Conservation (phyloP, 1,140 invertebrate species). For the Pararge aegeria region DNA sequence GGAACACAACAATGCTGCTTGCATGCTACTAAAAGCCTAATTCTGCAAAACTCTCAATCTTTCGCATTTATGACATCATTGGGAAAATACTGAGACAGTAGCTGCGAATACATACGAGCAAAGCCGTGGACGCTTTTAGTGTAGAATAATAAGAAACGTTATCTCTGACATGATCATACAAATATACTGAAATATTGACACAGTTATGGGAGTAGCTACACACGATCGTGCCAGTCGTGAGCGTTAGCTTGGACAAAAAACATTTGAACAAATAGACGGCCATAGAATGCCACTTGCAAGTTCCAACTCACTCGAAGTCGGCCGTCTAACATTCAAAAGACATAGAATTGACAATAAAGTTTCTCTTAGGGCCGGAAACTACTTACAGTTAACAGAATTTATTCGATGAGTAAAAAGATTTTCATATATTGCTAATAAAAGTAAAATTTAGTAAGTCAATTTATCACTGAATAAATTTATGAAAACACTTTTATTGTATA, state of each 20-base stretch:
- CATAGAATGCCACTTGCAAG: constrained; percentile 1
- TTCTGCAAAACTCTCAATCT: no score
- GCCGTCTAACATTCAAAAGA: constrained; percentile 22
- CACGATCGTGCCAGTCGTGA: constrained; percentile 14
- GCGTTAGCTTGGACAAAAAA: constrained; percentile 23
- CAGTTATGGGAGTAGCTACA: constrained; percentile 19
- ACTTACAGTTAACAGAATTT: background rate
- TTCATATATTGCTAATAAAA: background rate
- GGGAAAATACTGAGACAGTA: no score
- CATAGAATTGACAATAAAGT: constrained; percentile 26
- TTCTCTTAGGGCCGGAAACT: constrained; percentile 29
- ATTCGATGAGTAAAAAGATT: background rate
- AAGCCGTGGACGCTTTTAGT: no score
- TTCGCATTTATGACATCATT: no score
- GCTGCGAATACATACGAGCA: no score
- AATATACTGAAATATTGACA: constrained; percentile 27
- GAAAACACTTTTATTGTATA: no score
- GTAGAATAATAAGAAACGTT: constrained; percentile 13
- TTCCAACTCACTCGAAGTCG: constrained; percentile 14
- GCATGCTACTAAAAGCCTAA: no score
- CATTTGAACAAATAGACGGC: constrained; percentile 24
- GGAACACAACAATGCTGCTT: no score
- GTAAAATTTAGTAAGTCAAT: background rate
- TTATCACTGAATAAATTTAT: no score
- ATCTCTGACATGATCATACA: constrained; percentile 22